Evolutionary conservation across 2,888 invertebrate genomes (phyloP), one percentile per base, ranked within the genome.

Genomic region (Lordiphosa andalusiaca): DNA sequence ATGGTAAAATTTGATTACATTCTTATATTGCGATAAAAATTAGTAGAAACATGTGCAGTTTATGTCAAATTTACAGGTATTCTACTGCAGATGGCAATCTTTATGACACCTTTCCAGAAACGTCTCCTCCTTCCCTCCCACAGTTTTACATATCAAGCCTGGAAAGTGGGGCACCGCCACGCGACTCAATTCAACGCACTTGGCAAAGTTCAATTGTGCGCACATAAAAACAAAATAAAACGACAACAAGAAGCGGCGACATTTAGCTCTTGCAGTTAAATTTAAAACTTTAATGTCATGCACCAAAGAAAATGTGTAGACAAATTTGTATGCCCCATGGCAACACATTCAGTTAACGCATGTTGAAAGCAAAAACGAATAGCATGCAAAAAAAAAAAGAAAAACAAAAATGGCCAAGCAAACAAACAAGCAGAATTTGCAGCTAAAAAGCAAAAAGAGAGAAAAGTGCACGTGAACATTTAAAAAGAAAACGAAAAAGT

Each of bases 211-310:
- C 30, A 30, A 30, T 30, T 30, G 30, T 30, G 30, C 30, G 19
- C 10, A 30, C 25, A 25, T 25, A 25, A 25, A 25, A 25, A 25
- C 7, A 25, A 25, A 25, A 25, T 25, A 41, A 33, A 41, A 36
- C 35, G 49, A 48, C 47, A 50, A 46, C 49, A 38, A 54, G 48
- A 59, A 50, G 50, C 38, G 25, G 33, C 44, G 56, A 50, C 53
- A 59, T 71, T 59, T 63, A 39, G 37, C 61, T 30, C 30, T 61
- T 75, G 76, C 52, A 64, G 65, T 75, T 82, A 70, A 82, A 84
- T 78, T 77, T 82, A 74, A 76, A 78, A 77, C 75, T 80, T 80
- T 80, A 83, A 80, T 82, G 81, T 80, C 85, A 83, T 76, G 76
- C 83, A 67, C 65, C 70, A 70, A 51, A 63, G 71, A 60, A 69